These are phyloP conservation scores for Drosophila biarmipes DNA, from an alignment of 1,140 invertebrate genomes.

Conservation along the genomic window DNA sequence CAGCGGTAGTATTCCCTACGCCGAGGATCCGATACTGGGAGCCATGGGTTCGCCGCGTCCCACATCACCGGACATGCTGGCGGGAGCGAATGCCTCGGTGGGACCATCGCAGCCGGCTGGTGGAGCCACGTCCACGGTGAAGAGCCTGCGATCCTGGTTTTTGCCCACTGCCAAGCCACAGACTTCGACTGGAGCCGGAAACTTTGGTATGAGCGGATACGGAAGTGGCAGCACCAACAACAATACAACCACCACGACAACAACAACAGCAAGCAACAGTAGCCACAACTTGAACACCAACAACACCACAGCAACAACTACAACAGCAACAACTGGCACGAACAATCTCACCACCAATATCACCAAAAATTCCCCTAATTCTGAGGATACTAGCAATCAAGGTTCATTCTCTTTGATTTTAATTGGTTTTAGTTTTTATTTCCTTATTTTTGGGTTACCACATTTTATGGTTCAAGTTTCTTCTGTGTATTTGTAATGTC, in stretches of 20 bases:
- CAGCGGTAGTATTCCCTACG: constrained; percentile 72
- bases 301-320: constrained; percentile 47
- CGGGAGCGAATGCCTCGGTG: constrained; percentile 15
- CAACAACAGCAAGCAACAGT: constrained; percentile 49
- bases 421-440: constrained; percentile 46
- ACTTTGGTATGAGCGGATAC: constrained; percentile 80
- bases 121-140: constrained; percentile 52
- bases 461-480: constrained; percentile 25
- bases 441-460: constrained; percentile 17
- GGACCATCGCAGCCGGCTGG: constrained; percentile 29
- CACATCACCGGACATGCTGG: constrained; percentile 72
- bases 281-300: constrained; percentile 66
- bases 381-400: constrained; percentile 83
- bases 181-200: constrained; percentile 45
- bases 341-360: constrained; percentile 72
- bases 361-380: constrained; percentile 83
- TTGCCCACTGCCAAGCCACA: constrained; percentile 53
- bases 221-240: constrained; percentile 47
- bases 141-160: constrained; percentile 69
- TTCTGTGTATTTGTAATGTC: constrained; percentile 6
- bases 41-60: constrained; percentile 63
- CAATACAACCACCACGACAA: constrained; percentile 47
- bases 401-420: constrained; percentile 79
- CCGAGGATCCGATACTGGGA: constrained; percentile 67
- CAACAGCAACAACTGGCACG: constrained; percentile 58